Base-by-base conservation (phyloP, 2,888 invertebrate species). In the Amorpha juglandis region DNA sequence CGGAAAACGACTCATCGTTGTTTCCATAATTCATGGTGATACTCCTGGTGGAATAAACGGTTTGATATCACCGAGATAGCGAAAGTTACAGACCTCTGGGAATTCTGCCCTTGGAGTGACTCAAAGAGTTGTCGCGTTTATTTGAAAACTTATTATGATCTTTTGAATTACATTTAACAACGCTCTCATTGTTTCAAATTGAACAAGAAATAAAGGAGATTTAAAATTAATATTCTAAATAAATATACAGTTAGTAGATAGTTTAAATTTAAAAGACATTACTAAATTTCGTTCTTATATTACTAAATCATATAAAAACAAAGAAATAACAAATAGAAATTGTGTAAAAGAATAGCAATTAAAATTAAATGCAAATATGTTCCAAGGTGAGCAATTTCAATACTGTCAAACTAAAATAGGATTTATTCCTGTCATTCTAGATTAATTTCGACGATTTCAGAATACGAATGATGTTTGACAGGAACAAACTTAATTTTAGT, bases 21-120 rank as follows among this genome's bases (percentile, higher is more conserved):
- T 78, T 80, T 80, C 77, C 78, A 82, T 83, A 83, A 83, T 81
- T 83, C 78, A 79, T 76, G 75, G 74, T 47, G 73, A 71, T 70
- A 70, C 74, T 78, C 82, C 80, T 50, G 19, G 65, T 74, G 79
- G 82, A 76, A 76, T 76, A 76, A 73, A 74, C 75, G 78, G 78
- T 80, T 82, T 78, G 79, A 79, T 81, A 79, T 80, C 80, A 76
- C 73, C 74, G 76, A 77, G 79, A 81, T 81, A 79, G 78, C 74
- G 71, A 76, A 81, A 82, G 77, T 82, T 79, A 67, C 65, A 67
- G 67, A 66, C 74, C 68, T 69, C 67, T 65, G 81, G 79, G 79
- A 79, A 66, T 63, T 38, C 38, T 58, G 2, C 11, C 52, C 52
- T 21, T 9, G 19, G 38, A 27, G 19, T 21, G 53, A 52, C 42